Evolutionary conservation across 2,888 invertebrate genomes (phyloP).

Genomic region (Listrodromus nycthemerus): DNA sequence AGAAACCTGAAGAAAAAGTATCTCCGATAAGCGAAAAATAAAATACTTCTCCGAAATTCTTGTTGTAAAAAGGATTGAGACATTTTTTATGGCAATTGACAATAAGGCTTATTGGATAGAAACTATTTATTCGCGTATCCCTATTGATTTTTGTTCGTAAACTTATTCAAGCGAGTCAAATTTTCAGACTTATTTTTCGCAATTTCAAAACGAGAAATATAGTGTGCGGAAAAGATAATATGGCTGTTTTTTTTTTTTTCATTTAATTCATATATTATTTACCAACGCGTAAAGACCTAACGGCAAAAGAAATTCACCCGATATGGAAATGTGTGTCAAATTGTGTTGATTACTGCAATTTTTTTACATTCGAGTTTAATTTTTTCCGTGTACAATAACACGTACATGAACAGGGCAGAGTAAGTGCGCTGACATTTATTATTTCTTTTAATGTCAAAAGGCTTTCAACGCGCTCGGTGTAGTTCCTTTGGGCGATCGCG

Average conservation of each 20-base stretch:
- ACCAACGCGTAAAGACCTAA: neutral
- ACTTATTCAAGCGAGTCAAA: too few species aligned
- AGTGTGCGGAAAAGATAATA: too few species aligned
- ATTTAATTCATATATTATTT: neutral
- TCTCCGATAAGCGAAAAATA: neutral
- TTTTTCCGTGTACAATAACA: neutral
- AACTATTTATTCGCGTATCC: too few species aligned
- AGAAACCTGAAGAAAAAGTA: neutral
- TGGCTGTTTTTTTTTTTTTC: too few species aligned
- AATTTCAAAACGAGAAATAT: too few species aligned
- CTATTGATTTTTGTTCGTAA: too few species aligned
- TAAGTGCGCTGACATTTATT: constrained; percentile 3
- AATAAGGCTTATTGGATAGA: neutral
- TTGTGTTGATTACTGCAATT: constrained; percentile 3
- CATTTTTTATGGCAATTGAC: neutral
- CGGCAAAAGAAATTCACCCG: neutral
- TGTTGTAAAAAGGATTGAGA: neutral
- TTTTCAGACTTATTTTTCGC: too few species aligned
- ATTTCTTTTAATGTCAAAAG: neutral
- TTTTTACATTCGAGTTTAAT: neutral
- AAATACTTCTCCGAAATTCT: neutral
- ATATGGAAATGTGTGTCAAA: neutral
- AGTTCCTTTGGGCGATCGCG: constrained; percentile 1
- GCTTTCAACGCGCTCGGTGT: constrained; percentile 4
- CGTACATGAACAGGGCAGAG: neutral